Evolutionary conservation across 2,888 invertebrate genomes (phyloP).

Genomic region (Drosophila dives): DNA sequence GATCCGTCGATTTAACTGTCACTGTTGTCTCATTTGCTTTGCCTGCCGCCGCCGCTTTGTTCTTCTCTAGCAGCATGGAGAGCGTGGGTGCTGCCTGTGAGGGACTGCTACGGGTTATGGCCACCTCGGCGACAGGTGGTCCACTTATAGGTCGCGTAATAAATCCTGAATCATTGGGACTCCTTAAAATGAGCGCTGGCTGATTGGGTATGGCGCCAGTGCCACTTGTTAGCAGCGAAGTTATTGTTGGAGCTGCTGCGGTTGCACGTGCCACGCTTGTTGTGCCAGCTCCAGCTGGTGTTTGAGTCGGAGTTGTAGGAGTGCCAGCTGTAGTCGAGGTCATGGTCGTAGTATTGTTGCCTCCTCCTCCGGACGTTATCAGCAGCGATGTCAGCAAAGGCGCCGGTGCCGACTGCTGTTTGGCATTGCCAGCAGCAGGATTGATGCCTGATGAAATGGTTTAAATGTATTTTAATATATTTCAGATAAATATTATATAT

Average conservation of each 20-base stretch:
- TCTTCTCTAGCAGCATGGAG: conserved; percentile 89
- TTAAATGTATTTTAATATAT: background rate
- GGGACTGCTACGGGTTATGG: conserved; percentile 84
- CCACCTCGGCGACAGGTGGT: conserved; percentile 70
- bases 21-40: conserved; percentile 30
- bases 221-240: conserved; percentile 84
- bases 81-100: conserved; percentile 90
- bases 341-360: conserved; percentile 71
- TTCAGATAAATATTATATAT: background rate
- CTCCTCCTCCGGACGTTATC: conserved; percentile 86
- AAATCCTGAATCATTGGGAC: conserved; percentile 70
- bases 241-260: conserved; percentile 84
- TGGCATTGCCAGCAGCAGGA: conserved; percentile 53
- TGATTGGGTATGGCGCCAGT: conserved; percentile 70
- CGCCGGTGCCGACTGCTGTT: conserved; percentile 86
- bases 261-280: conserved; percentile 75
- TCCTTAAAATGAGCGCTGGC: conserved; percentile 71
- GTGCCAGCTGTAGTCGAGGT: conserved; percentile 64
- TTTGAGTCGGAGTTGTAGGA: background rate
- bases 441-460: conserved; percentile 10
- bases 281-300: conserved; percentile 9
- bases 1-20: conserved; percentile 4
- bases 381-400: conserved; percentile 93
- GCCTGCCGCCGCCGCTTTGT: conserved; percentile 67
- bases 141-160: conserved; percentile 83